Evolutionary conservation across 2,113 vertebrate species (phyloP).

Genomic region (Trinectes maculatus): DNA sequence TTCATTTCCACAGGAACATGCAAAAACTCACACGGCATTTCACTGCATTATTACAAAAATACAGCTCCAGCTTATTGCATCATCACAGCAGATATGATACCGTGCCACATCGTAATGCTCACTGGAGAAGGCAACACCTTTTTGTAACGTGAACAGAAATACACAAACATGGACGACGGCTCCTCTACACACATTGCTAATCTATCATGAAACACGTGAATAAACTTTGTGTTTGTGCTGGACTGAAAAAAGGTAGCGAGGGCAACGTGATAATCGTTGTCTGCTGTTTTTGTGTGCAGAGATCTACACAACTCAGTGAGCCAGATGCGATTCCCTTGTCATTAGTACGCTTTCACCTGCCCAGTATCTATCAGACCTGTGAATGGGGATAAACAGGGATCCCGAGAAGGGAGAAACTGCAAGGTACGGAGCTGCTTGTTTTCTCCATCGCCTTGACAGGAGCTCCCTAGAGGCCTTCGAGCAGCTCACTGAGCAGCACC

Average conservation of each 20-base stretch:
- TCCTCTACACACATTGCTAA: conserved; percentile 21
- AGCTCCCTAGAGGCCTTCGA: conserved; percentile 77
- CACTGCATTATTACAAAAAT: conserved; percentile 50
- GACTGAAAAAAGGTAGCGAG: not conserved
- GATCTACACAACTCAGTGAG: conserved; percentile 9
- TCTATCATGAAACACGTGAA: not conserved
- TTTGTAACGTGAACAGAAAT: conserved; percentile 34
- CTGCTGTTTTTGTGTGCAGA: not conserved
- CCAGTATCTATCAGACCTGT: conserved; percentile 28
- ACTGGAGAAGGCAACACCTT: conserved; percentile 33
- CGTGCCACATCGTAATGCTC: conserved; percentile 41
- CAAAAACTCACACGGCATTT: conserved; percentile 47
- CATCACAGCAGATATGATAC: conserved; percentile 26
- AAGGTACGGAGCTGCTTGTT: conserved; percentile 29
- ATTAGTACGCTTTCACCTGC: conserved; percentile 32
- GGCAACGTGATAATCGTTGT: not conserved
- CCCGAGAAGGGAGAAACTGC: conserved; percentile 19
- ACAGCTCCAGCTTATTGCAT: conserved; percentile 32
- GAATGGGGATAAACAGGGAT: conserved; percentile 23
- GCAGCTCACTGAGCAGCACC: conserved; percentile 88
- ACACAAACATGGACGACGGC: conserved; percentile 32
- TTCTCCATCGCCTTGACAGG: conserved; percentile 46
- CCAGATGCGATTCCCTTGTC: conserved; percentile 10
- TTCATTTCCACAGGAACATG: conserved; percentile 45
- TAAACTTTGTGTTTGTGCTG: conserved; percentile 1